These are phyloP conservation scores for Acrobasis repandana DNA, from an alignment of 2,888 invertebrate species.

Conservation along the genomic window DNA sequence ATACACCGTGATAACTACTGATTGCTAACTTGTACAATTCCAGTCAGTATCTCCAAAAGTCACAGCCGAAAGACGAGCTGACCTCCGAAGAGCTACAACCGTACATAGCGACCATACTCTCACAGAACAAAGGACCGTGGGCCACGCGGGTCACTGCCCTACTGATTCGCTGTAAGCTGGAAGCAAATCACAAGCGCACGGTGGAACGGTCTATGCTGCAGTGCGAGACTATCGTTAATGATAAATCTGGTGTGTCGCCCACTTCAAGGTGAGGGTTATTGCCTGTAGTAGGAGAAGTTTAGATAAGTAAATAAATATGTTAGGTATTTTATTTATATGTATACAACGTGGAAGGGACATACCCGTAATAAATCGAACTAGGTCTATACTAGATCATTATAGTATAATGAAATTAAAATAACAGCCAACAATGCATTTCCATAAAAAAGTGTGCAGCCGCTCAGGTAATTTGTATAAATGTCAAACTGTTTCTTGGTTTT, in stretches of 20 bases:
- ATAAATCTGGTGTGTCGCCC: slow-evolving; percentile 52
- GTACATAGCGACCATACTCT: slow-evolving; percentile 85
- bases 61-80: slow-evolving; percentile 91
- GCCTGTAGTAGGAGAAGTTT: too few relatives aligned
- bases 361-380: too few relatives aligned
- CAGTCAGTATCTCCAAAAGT: slow-evolving; percentile 87
- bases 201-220: slow-evolving; percentile 95
- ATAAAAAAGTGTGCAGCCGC: too few relatives aligned
- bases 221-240: slow-evolving; percentile 89
- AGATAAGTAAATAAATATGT: too few relatives aligned
- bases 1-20: neutral
- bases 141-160: slow-evolving; percentile 89
- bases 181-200: slow-evolving; percentile 89
- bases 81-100: slow-evolving; percentile 92
- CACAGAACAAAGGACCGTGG: slow-evolving; percentile 88
- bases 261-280: slow-evolving; percentile 52
- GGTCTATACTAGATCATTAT: too few relatives aligned
- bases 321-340: too few relatives aligned
- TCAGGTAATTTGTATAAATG: too few relatives aligned
- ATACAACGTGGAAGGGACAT: too few relatives aligned
- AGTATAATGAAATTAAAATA: too few relatives aligned
- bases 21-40: slow-evolving; percentile 28
- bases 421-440: too few relatives aligned
- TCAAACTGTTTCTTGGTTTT: too few relatives aligned
- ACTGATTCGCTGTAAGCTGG: slow-evolving; percentile 88